A percentile compares a stretch with the other conserved stretches of the same genome.
phyloP scores from a whole-genome alignment of 2,113 vertebrate species.

The Periophthalmodon schlosseri region DNA sequence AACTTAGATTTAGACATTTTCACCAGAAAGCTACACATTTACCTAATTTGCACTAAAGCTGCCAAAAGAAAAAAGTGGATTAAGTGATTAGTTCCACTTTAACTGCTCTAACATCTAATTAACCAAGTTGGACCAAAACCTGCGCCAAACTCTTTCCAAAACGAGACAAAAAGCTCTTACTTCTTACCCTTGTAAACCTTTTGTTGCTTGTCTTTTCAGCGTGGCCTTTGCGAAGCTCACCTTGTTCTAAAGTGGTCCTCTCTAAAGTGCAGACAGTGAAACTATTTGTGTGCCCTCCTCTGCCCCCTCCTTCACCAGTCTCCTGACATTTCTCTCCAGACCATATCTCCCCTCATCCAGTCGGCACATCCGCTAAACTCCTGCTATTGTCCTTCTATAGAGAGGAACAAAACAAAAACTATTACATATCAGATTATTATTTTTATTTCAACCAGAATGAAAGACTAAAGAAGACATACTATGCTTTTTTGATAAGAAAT shows the following conservation, averaged over 20 bases:
- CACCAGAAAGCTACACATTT: no score
- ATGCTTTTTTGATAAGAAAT: no score
- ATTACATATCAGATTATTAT: no score
- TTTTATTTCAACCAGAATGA: not conserved
- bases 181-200: not conserved
- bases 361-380: slow-evolving; percentile 1
- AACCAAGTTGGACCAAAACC: not conserved
- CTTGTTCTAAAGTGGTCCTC: slow-evolving; percentile 8
- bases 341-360: slow-evolving; percentile 7
- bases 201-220: not conserved
- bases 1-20: no score
- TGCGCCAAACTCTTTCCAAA: not conserved
- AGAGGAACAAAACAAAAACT: not conserved
- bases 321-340: slow-evolving; percentile 29
- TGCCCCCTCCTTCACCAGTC: slow-evolving; percentile 4
- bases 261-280: slow-evolving; percentile 5
- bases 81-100: no score
- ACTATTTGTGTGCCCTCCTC: slow-evolving; percentile 1
- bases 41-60: no score
- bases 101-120: no score
- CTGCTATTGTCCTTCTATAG: not conserved
- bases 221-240: slow-evolving; percentile 11
- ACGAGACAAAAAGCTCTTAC: not conserved
- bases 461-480: no score
- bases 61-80: no score